Percentiles rank a stretch among this genome's conserved stretches.
These are phyloP conservation scores for Apteryx mantelli DNA, from an alignment of 2,113 vertebrate species.

Conservation along the genomic window DNA sequence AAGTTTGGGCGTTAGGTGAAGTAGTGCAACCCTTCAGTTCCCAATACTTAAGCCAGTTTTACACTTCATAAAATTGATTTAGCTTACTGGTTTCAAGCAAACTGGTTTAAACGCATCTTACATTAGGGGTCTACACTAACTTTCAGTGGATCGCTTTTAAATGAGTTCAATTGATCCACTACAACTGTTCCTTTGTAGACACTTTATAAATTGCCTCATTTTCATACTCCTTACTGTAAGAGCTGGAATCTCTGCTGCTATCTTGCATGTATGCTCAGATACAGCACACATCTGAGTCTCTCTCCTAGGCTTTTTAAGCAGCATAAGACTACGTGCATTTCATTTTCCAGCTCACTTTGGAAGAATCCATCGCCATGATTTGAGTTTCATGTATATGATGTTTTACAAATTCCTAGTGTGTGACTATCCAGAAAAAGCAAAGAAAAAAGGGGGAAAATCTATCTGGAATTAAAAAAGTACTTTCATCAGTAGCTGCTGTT, in stretches of 20 bases:
- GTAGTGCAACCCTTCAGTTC: not conserved
- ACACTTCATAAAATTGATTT: not conserved
- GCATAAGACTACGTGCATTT: not conserved
- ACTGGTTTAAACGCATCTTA: not conserved
- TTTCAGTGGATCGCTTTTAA: not conserved
- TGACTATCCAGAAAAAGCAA: not conserved
- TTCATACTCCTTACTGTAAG: not conserved
- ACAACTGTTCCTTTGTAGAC: accelerated
- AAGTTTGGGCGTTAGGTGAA: not conserved
- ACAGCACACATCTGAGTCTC: too few relatives aligned
- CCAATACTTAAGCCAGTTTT: accelerated
- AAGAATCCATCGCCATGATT: not conserved
- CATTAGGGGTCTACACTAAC: accelerated
- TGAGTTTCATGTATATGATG: not conserved
- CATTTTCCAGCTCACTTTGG: not conserved
- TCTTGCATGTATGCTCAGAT: accelerated
- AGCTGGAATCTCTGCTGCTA: not conserved
- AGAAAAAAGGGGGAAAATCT: not conserved
- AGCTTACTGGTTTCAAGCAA: not conserved
- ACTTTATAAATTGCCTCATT: accelerated
- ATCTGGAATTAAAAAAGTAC: not conserved
- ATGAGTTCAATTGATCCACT: not conserved
- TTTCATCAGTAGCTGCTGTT: not conserved
- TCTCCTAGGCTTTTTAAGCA: not conserved
- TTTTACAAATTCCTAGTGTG: not conserved